Evolutionary conservation across 2,113 vertebrate species (phyloP).

Genomic region (Ammodytes dubius): DNA sequence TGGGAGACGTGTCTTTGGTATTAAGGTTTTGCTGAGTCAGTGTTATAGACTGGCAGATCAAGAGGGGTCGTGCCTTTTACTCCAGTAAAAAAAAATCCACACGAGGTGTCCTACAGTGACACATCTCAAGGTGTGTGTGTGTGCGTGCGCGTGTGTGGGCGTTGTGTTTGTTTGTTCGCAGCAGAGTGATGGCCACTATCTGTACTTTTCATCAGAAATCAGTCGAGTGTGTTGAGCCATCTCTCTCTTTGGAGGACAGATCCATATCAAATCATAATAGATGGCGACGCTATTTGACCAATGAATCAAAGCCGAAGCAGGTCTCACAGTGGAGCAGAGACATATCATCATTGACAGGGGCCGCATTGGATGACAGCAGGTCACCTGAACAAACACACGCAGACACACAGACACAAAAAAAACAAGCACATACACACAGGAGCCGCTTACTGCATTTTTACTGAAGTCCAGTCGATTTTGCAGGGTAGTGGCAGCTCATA

Average conservation of each 20-base stretch:
- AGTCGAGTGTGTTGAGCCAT: conserved; percentile 73
- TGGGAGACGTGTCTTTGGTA: conserved; percentile 57
- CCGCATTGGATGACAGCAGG: conserved; percentile 54
- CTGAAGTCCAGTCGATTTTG: conserved; percentile 31
- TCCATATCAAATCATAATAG: conserved; percentile 77
- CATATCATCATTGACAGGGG: conserved; percentile 71
- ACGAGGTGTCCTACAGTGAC: conserved; percentile 30
- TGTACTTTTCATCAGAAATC: conserved; percentile 78
- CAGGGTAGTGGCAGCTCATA: conserved; percentile 17
- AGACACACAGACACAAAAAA: conserved; percentile 13
- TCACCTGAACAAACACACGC: conserved; percentile 15
- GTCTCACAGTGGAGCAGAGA: conserved; percentile 57
- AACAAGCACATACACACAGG: conserved; percentile 4
- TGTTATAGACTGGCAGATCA: conserved; percentile 56
- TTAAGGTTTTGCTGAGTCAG: conserved; percentile 75
- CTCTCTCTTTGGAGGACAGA: conserved; percentile 68
- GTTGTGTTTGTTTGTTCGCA: conserved; percentile 64
- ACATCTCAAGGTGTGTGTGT: conserved; percentile 36
- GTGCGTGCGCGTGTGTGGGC: conserved; percentile 20
- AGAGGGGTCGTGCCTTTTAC: conserved; percentile 53
- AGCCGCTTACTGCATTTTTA: not conserved
- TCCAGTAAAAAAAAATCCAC: conserved; percentile 36
- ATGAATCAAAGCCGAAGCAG: conserved; percentile 76
- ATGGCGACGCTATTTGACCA: conserved; percentile 75
- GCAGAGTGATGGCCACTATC: conserved; percentile 72